Conservation (phyloP, 2,797 vertebrate species). For the Saxicola maurus region DNA sequence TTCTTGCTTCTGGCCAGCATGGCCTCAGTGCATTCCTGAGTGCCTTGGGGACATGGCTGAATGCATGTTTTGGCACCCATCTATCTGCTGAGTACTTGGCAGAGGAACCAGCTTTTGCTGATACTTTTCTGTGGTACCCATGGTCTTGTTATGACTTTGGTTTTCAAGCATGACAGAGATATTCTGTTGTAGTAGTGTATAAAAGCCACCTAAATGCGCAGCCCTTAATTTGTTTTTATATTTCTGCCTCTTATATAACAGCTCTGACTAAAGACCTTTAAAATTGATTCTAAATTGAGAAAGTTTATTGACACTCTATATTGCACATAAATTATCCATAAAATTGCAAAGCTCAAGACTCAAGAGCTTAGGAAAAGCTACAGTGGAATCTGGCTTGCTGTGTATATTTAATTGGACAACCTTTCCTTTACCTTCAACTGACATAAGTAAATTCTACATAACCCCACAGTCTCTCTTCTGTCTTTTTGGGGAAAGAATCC, state of each 20-base stretch:
- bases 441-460: background rate
- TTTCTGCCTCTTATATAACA: background rate
- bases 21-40: background rate
- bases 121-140: background rate
- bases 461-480: background rate
- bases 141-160: background rate
- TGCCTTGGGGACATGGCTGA: background rate
- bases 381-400: background rate
- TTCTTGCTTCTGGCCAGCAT: background rate
- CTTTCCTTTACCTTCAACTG: background rate
- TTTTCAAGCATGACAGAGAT: background rate
- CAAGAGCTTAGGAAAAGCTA: background rate
- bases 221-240: background rate
- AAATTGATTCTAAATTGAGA: background rate
- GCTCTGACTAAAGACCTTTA: background rate
- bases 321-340: background rate
- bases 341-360: background rate
- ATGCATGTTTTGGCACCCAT: background rate
- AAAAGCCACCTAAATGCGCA: background rate
- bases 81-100: background rate
- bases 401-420: background rate
- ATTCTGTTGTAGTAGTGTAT: background rate
- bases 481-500: background rate
- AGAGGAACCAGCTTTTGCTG: background rate
- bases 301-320: background rate